Evolutionary conservation across 1,140 invertebrate species (phyloP).

Genomic region (Zaprionus africanus): DNA sequence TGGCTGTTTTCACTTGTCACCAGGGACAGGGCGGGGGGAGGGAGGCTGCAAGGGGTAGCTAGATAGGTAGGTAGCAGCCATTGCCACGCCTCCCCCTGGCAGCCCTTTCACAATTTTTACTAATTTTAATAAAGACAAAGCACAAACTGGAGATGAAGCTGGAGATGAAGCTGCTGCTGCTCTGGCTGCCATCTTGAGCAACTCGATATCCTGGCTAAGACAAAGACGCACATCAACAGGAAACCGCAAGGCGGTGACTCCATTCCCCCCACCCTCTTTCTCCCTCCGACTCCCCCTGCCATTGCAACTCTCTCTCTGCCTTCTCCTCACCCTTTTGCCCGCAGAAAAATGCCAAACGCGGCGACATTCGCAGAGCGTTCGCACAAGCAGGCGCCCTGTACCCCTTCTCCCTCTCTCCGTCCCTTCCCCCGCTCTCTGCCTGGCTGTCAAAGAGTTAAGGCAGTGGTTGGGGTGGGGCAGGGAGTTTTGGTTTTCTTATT

Average conservation of each 20-base stretch:
- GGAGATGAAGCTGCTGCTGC: slow-evolving; percentile 2
- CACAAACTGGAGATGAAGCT: slow-evolving; percentile 50
- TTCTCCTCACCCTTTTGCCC: not conserved
- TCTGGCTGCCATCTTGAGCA: slow-evolving; percentile 35
- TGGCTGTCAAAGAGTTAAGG: not conserved
- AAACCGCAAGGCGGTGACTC: slow-evolving; percentile 63
- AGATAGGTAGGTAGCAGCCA: not conserved
- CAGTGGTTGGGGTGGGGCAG: slow-evolving; percentile 16
- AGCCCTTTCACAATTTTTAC: slow-evolving; percentile 63
- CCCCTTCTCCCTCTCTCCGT: not conserved
- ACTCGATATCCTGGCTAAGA: slow-evolving; percentile 68
- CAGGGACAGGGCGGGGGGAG: slow-evolving; percentile 1
- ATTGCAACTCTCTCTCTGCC: not conserved
- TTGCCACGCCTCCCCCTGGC: not conserved
- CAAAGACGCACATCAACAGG: slow-evolving; percentile 78
- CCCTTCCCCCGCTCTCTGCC: not conserved
- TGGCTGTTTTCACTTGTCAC: slow-evolving; percentile 66
- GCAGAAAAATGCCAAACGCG: slow-evolving; percentile 44
- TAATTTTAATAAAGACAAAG: slow-evolving; percentile 76
- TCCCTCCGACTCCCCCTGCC: not conserved
- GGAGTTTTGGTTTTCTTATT: slow-evolving; percentile 69
- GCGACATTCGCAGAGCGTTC: slow-evolving; percentile 40
- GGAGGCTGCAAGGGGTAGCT: too few relatives aligned
- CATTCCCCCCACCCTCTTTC: not conserved
- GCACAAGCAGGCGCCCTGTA: not conserved